phyloP scores from a whole-genome alignment of 2,113 vertebrate genomes.

The Takifugu bimaculatus region DNA sequence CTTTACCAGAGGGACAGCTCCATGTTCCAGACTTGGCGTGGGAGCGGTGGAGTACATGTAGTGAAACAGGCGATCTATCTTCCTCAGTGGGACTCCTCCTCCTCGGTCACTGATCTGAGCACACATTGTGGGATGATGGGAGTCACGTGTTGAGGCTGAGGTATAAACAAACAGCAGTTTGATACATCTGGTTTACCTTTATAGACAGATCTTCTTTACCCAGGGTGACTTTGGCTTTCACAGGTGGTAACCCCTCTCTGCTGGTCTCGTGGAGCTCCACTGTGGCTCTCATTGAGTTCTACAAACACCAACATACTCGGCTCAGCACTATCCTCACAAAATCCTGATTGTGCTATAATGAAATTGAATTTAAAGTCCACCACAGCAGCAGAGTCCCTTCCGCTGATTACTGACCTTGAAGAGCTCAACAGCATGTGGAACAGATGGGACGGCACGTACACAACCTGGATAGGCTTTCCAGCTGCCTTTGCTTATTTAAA shows the following conservation, averaged over 20 bases:
- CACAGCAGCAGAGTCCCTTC: slow-evolving; percentile 4
- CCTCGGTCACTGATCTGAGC: slow-evolving; percentile 88
- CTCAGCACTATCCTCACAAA: background rate
- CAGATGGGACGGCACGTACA: slow-evolving; percentile 94
- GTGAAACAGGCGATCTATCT: slow-evolving; percentile 95
- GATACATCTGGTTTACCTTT: slow-evolving; percentile 75
- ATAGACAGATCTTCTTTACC: slow-evolving; percentile 95
- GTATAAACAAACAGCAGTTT: background rate
- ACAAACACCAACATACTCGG: slow-evolving; percentile 12
- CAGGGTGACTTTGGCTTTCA: slow-evolving; percentile 89
- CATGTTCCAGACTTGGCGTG: slow-evolving; percentile 85
- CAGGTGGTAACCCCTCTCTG: slow-evolving; percentile 79
- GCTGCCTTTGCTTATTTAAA: slow-evolving; percentile 80
- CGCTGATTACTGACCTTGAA: slow-evolving; percentile 85
- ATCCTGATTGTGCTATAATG: background rate
- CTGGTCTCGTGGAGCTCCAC: slow-evolving; percentile 86
- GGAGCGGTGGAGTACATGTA: slow-evolving; percentile 98
- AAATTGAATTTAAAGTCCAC: background rate
- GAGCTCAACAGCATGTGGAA: slow-evolving; percentile 97
- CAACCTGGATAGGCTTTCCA: slow-evolving; percentile 88
- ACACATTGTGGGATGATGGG: background rate
- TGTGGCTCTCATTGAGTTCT: slow-evolving; percentile 97
- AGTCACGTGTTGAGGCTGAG: background rate
- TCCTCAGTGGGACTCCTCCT: slow-evolving; percentile 90
- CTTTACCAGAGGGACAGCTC: slow-evolving; percentile 86